These are phyloP conservation scores for Caenorhabditis remanei DNA, from an alignment of 1,140 invertebrate species.

Conservation along the genomic window DNA sequence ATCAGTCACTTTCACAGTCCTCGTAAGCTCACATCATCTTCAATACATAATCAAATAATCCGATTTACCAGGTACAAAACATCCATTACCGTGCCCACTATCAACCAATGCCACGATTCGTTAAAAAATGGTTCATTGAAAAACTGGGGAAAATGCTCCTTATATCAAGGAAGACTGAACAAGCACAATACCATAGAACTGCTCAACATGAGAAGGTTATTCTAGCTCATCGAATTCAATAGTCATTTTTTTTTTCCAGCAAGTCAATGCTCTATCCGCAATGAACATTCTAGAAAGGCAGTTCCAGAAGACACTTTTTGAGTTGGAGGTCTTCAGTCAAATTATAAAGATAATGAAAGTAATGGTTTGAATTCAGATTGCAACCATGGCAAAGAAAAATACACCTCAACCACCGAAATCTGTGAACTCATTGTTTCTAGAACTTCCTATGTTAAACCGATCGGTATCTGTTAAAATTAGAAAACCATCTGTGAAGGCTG, in stretches of 20 bases:
- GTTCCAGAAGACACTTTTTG: constrained; percentile 62
- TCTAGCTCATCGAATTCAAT: background rate
- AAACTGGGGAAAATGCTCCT: constrained; percentile 81
- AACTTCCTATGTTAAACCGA: constrained; percentile 52
- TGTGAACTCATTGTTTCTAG: constrained; percentile 46
- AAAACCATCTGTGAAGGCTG: constrained; percentile 43
- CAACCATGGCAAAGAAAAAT: constrained; percentile 58
- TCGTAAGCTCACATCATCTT: constrained; percentile 14
- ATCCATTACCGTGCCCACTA: constrained; percentile 90
- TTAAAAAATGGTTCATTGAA: constrained; percentile 90
- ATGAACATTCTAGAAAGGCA: constrained; percentile 62
- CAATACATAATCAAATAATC: too few relatives aligned
- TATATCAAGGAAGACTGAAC: constrained; percentile 63
- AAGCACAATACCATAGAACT: constrained; percentile 52
- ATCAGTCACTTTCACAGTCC: constrained; percentile 94
- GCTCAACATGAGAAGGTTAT: constrained; percentile 53
- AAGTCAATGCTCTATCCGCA: constrained; percentile 58
- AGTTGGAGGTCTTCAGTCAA: constrained; percentile 6
- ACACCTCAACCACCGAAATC: background rate
- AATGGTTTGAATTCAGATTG: constrained; percentile 15
- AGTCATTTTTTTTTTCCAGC: constrained; percentile 37
- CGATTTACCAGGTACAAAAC: constrained; percentile 83
- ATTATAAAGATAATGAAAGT: background rate
- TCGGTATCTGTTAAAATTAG: constrained; percentile 40
- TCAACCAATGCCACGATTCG: constrained; percentile 91